Conservation (phyloP, 2,113 vertebrate genomes). For the Podarcis raffonei region DNA sequence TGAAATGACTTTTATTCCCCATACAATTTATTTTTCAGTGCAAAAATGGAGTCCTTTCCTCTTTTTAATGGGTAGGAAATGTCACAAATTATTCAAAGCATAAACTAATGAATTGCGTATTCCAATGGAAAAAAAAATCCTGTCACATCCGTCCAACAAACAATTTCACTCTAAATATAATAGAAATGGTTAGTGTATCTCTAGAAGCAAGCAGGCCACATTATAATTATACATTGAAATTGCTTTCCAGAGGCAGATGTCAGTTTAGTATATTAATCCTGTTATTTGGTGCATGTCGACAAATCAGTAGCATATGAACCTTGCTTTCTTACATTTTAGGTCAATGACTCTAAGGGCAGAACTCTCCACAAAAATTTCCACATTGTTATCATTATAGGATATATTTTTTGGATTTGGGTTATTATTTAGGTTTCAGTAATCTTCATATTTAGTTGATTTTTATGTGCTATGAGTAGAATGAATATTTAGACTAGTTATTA, state of each 20-base stretch:
- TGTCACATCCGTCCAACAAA: not conserved
- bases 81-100: constrained; percentile 42
- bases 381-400: not conserved
- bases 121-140: constrained; percentile 10
- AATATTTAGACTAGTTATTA: not conserved
- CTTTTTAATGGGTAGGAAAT: constrained; percentile 20
- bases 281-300: constrained; percentile 12
- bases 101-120: constrained; percentile 34
- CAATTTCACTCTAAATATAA: constrained; percentile 5
- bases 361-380: not conserved
- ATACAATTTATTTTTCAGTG: constrained; percentile 19
- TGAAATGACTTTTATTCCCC: constrained; percentile 20
- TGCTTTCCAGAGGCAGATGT: constrained; percentile 30
- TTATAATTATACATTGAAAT: constrained; percentile 16
- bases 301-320: constrained; percentile 32
- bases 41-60: constrained; percentile 17
- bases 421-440: not conserved
- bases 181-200: not conserved
- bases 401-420: not conserved
- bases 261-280: constrained; percentile 24
- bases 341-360: not conserved
- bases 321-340: not conserved
- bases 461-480: not conserved
- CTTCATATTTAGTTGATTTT: not conserved
- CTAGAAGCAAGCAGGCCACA: not conserved